Evolutionary conservation across 2,113 vertebrate genomes (phyloP).

Genomic region (Cyanoderma ruficeps): DNA sequence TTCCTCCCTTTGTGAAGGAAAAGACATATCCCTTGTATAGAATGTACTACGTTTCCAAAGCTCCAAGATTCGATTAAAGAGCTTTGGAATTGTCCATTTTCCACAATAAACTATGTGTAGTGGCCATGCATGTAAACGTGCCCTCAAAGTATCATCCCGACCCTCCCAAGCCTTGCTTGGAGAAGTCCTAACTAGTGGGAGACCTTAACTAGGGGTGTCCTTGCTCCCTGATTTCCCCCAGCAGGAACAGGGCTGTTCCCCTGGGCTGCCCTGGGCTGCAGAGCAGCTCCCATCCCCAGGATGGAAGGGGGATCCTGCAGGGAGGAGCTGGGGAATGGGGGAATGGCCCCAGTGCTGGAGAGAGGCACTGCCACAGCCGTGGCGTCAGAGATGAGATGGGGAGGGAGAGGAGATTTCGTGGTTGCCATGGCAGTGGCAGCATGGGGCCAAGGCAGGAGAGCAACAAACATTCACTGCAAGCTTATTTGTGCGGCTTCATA

Average conservation of each 20-base stretch:
- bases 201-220: accelerated
- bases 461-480: constrained; percentile 4
- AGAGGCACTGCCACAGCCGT: neutral
- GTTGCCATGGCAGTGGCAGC: constrained; percentile 64
- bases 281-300: too few species aligned
- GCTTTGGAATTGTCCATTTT: neutral
- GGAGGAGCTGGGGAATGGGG: neutral
- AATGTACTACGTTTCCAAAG: neutral
- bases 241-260: neutral
- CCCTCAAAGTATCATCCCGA: neutral
- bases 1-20: neutral
- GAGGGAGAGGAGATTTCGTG: neutral
- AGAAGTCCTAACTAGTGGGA: neutral
- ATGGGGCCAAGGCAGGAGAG: constrained; percentile 25
- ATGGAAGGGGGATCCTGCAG: neutral
- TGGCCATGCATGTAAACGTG: accelerated
- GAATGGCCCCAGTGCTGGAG: too few species aligned
- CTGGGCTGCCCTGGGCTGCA: neutral
- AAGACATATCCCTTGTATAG: neutral
- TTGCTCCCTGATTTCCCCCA: neutral
- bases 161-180: neutral
- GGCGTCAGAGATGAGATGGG: neutral
- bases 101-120: accelerated
- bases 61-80: neutral
- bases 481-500: neutral